These are phyloP conservation scores for Hydrotaea diabolus DNA, from an alignment of 2,888 invertebrate species.

Conservation along the genomic window DNA sequence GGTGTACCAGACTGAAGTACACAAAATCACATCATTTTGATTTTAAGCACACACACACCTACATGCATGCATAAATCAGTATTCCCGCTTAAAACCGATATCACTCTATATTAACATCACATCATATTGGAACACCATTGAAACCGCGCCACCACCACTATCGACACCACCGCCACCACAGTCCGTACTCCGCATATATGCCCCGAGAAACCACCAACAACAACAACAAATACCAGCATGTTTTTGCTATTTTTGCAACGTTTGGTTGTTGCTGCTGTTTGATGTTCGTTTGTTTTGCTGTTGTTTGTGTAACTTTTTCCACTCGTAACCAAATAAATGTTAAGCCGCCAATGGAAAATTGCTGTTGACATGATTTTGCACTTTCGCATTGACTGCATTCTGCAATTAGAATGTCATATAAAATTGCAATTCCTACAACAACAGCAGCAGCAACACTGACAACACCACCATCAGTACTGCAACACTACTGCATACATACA, in stretches of 20 bases:
- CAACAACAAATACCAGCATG: conserved; percentile 38
- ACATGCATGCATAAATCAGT: not conserved
- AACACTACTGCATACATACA: conserved; percentile 14
- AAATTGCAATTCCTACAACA: conserved; percentile 63
- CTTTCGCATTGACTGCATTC: conserved; percentile 81
- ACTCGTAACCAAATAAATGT: conserved; percentile 78
- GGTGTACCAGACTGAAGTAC: too few species aligned
- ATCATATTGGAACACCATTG: conserved; percentile 18
- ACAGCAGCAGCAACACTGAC: conserved; percentile 18
- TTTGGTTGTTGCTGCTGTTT: conserved; percentile 54
- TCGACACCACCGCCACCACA: conserved; percentile 10
- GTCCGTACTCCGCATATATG: too few species aligned
- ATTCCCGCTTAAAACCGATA: conserved; percentile 4
- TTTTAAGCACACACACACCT: not conserved
- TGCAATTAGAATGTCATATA: conserved; percentile 81
- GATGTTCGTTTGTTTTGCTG: conserved; percentile 55
- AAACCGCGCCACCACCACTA: not conserved
- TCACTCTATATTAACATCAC: conserved; percentile 21
- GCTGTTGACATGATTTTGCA: conserved; percentile 81
- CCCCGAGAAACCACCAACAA: not conserved
- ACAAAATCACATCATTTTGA: not conserved
- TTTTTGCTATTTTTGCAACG: conserved; percentile 54
- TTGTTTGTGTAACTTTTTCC: conserved; percentile 74
- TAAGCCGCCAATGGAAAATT: conserved; percentile 73
- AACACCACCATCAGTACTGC: not conserved